Conservation (phyloP, 2,113 vertebrate genomes). For the Picathartes gymnocephalus region DNA sequence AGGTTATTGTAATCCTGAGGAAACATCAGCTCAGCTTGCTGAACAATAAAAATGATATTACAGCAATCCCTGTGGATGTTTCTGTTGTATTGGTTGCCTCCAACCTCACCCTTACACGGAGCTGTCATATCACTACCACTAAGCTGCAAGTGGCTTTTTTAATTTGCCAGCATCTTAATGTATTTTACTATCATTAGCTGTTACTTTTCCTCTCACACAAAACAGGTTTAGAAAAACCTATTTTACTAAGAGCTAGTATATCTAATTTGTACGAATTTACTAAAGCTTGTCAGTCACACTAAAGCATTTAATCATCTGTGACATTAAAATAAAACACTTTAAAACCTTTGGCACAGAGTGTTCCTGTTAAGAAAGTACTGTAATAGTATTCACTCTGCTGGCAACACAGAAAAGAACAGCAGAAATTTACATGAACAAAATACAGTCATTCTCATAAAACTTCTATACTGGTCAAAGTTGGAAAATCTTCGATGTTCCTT, state of each 20-base stretch:
- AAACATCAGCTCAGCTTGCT: not conserved
- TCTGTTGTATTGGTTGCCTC: not conserved
- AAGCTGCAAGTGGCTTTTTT: constrained; percentile 11
- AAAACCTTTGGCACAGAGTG: constrained; percentile 57
- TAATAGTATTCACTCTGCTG: constrained; percentile 24
- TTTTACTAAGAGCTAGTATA: constrained; percentile 62
- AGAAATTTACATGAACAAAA: constrained; percentile 22
- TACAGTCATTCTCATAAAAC: not conserved
- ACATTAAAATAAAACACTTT: constrained; percentile 69
- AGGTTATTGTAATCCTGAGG: not conserved
- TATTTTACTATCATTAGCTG: constrained; percentile 62
- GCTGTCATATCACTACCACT: not conserved
- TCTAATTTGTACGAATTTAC: constrained; percentile 56
- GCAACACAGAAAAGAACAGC: not conserved
- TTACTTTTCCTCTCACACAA: constrained; percentile 58
- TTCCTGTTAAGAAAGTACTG: constrained; percentile 41
- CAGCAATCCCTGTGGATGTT: not conserved
- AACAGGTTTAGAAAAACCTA: constrained; percentile 64
- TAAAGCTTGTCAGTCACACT: constrained; percentile 67
- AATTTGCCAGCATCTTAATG: constrained; percentile 59
- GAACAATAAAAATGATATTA: not conserved
- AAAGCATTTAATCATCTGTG: constrained; percentile 65
- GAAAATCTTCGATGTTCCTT: not conserved
- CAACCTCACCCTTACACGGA: not conserved
- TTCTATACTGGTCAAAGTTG: not conserved